These are phyloP conservation scores for Mus spretus DNA, from an alignment of 2,797 vertebrate genomes.

Conservation along the genomic window DNA sequence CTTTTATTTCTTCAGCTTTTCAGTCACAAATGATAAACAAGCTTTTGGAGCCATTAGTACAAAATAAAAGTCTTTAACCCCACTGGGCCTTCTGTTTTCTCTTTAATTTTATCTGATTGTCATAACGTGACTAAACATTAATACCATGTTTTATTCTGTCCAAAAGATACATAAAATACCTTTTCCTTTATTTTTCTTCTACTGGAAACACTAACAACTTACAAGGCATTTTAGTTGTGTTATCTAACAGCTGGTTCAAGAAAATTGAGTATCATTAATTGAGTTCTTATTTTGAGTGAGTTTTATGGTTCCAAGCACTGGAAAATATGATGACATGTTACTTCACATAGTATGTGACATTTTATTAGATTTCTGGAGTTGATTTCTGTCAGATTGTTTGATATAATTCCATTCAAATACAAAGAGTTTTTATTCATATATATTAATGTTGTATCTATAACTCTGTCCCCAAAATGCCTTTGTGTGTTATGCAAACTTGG, in stretches of 20 bases:
- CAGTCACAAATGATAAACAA: background rate
- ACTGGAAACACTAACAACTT: background rate
- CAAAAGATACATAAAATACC: background rate
- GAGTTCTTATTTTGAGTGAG: background rate
- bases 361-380: background rate
- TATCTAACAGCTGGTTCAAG: background rate
- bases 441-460: slow-evolving; percentile 55
- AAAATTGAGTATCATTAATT: background rate
- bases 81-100: background rate
- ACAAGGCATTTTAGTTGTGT: background rate
- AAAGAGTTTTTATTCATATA: background rate
- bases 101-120: background rate
- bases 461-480: slow-evolving; percentile 47
- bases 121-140: background rate
- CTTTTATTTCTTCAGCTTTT: background rate
- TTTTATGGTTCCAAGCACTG: background rate
- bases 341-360: background rate
- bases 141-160: background rate
- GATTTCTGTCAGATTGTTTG: background rate
- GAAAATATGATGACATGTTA: slow-evolving; percentile 22
- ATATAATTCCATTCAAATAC: slow-evolving; percentile 16
- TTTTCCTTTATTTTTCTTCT: background rate
- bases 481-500: background rate
- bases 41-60: rapidly evolving
- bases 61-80: background rate